Evolutionary conservation across 2,888 invertebrate species (phyloP), one percentile per base, ranked within the genome.

Genomic region (Pachymerium ferrugineum): DNA sequence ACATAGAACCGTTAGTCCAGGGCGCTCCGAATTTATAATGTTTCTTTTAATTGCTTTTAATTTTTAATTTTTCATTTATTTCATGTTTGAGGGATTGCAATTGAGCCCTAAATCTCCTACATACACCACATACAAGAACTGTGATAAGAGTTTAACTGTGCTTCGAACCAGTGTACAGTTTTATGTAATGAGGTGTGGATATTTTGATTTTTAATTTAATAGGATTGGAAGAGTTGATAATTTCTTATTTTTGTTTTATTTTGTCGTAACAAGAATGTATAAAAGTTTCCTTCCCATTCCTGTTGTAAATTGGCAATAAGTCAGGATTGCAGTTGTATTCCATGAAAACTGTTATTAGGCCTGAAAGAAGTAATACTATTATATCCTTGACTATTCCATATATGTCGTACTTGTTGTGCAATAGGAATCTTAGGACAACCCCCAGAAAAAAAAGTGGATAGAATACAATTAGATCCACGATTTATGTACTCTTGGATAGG

Each of bases 91-190:
- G 47, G 47, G 47, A 54, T 54, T 54, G 47, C 22, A 54, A 54
- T 10, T 54, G n/a, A n/a, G n/a, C 16, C 47, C 47, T 10, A 54
- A 19, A 54, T 54, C 47, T 54, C 47, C 47, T 54, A 54, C 47
- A 54, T 54, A 54, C 47, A 54, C 47, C 47, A 54, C 47, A 54
- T 54, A 22, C 47, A 54, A 54, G 47, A 54, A 54, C 47, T 54
- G 47, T 54, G 47, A 54, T 54, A 54, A 22, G 22, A 22, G 19
- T 54, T 54, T 54, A 54, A 54, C 47, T 54, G 47, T 54, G 47
- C 47, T 54, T 22, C 22, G 47, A n/a, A 16, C 47, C 47, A 19
- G 8, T 54, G 47, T 54, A 54, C 47, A 54, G 47, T 54, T 22
- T 54, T 22, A 54, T 54, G 47, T 54, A 54, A 54, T n/a, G 19